Percentiles rank a stretch among this genome's conserved stretches.
Conservation (phyloP, 2,888 invertebrate species). For the Ptychoptera contaminata region DNA sequence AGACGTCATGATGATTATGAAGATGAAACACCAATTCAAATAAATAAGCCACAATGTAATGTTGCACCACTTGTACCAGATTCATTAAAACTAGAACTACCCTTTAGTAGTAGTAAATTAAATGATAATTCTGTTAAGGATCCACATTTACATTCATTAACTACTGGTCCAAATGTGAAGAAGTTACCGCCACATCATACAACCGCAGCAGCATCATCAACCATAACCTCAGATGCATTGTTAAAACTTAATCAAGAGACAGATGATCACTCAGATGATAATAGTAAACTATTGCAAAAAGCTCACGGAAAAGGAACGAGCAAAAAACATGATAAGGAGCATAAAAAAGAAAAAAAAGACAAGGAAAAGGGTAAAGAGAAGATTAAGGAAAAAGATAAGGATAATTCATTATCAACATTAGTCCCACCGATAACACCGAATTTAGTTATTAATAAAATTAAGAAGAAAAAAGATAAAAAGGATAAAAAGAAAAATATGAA, state of each 20-base stretch:
- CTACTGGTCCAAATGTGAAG: background rate
- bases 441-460: too few species aligned
- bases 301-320: too few species aligned
- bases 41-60: constrained; percentile 24
- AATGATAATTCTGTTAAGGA: too few species aligned
- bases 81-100: constrained; percentile 17
- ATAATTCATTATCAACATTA: background rate
- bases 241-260: too few species aligned
- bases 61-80: constrained; percentile 28
- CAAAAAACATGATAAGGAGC: too few species aligned
- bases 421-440: background rate
- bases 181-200: background rate
- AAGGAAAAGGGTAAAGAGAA: background rate
- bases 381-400: background rate
- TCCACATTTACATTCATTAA: background rate
- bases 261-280: too few species aligned
- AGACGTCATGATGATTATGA: background rate
- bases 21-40: constrained; percentile 5
- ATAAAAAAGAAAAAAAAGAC: background rate
- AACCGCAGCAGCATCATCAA: background rate
- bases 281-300: too few species aligned
- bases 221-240: background rate
- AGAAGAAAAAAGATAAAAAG: too few species aligned
- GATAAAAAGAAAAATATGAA: too few species aligned
- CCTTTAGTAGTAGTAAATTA: background rate